Conservation (phyloP, 2,888 invertebrate species). For the Formica aserva region DNA sequence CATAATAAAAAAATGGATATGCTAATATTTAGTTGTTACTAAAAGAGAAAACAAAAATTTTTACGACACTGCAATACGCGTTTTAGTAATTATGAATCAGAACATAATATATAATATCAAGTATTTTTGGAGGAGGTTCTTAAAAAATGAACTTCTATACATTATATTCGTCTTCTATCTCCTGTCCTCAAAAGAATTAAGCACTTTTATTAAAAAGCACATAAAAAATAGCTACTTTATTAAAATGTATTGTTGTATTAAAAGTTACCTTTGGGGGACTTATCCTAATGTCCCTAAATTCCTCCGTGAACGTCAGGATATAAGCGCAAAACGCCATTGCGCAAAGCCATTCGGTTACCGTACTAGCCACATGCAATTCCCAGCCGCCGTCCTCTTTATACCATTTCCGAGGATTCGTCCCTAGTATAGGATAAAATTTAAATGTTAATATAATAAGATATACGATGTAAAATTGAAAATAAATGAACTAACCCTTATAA, state of each 20-base stretch:
- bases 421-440: slow-evolving; percentile 75
- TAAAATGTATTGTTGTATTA: background rate
- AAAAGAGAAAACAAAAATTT: background rate
- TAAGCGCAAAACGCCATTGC: slow-evolving; percentile 88
- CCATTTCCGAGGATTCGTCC: slow-evolving; percentile 86
- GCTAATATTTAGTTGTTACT: background rate
- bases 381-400: slow-evolving; percentile 88
- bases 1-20: background rate
- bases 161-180: background rate
- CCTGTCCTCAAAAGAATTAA: background rate
- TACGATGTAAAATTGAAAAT: background rate
- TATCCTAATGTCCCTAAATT: slow-evolving; percentile 88
- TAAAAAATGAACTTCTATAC: background rate
- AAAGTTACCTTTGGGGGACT: slow-evolving; percentile 86
- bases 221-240: background rate
- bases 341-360: slow-evolving; percentile 90
- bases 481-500: slow-evolving; percentile 79
- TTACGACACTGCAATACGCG: background rate
- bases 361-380: slow-evolving; percentile 89
- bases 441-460: slow-evolving; percentile 6
- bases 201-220: background rate
- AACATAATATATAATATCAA: slow-evolving; percentile 19
- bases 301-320: slow-evolving; percentile 89
- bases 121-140: background rate
- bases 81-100: background rate